These are phyloP conservation scores for Patella depressa DNA, from an alignment of 2,888 invertebrate species.

Conservation along the genomic window DNA sequence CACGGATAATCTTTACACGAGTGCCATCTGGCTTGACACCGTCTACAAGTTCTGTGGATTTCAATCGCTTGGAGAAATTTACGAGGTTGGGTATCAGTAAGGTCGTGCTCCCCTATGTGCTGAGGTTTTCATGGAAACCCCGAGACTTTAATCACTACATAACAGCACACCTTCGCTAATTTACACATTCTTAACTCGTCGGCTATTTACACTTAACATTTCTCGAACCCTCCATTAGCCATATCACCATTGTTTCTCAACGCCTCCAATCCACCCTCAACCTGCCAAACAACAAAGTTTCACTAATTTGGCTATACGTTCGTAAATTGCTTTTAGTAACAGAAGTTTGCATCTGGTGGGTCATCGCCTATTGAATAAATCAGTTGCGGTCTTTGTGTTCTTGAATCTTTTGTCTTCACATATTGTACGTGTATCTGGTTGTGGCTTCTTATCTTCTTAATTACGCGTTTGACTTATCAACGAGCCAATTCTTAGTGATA, in stretches of 20 bases:
- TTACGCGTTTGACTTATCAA: slow-evolving; percentile 3
- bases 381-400: not conserved
- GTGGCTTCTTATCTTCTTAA: not conserved
- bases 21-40: slow-evolving; percentile 9
- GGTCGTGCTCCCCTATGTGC: slow-evolving; percentile 5
- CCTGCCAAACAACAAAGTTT: not conserved
- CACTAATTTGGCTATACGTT: not conserved
- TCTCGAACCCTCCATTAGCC: too few relatives aligned
- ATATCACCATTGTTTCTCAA: not conserved
- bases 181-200: too few relatives aligned
- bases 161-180: too few relatives aligned
- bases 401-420: not conserved
- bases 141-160: too few relatives aligned
- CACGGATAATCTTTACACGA: not conserved
- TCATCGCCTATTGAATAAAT: not conserved
- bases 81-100: not conserved
- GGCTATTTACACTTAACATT: too few relatives aligned
- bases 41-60: not conserved
- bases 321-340: not conserved
- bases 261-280: not conserved
- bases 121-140: too few relatives aligned
- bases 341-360: not conserved
- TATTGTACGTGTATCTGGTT: not conserved
- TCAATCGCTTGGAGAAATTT: not conserved
- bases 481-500: not conserved